phyloP scores from a whole-genome alignment of 2,888 invertebrate genomes.

The Rhamphomyia laevipes region DNA sequence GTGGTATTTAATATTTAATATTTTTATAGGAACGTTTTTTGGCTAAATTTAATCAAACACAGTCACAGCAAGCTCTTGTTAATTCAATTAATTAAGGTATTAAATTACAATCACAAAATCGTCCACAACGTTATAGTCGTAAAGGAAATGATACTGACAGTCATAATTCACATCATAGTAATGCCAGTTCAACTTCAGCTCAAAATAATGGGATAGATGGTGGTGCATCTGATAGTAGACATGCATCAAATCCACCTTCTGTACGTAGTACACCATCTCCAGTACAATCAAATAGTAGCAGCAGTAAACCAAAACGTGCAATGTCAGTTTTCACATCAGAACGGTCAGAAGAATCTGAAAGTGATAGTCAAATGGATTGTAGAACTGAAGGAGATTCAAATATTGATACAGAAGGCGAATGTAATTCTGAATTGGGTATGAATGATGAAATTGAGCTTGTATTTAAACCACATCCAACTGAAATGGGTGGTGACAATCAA shows the following conservation, averaged over 20 bases:
- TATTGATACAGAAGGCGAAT: conserved; percentile 73
- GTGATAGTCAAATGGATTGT: conserved; percentile 47
- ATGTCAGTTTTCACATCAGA: conserved; percentile 57
- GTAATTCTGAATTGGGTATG: conserved; percentile 59
- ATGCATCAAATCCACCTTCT: conserved; percentile 51
- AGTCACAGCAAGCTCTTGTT: conserved; percentile 83
- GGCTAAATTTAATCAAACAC: conserved; percentile 85
- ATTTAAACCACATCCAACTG: conserved; percentile 91
- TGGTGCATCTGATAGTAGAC: conserved; percentile 26
- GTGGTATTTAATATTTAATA: no score
- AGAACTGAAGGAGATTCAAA: conserved; percentile 70
- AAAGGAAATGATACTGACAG: conserved; percentile 43
- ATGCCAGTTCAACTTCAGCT: conserved; percentile 31
- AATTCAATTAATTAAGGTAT: conserved; percentile 92
- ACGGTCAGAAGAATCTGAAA: conserved; percentile 56
- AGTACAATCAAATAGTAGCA: conserved; percentile 58
- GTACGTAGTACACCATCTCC: conserved; percentile 63
- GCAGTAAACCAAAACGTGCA: conserved; percentile 55
- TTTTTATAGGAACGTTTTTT: conserved; percentile 59
- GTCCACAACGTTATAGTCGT: conserved; percentile 61
- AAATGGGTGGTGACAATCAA: conserved; percentile 77
- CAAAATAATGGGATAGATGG: conserved; percentile 39
- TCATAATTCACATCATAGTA: conserved; percentile 34
- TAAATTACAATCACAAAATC: conserved; percentile 76
- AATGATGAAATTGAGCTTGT: conserved; percentile 90